Conservation (phyloP, 1,140 invertebrate species). For the Drosophila tropicalis region DNA sequence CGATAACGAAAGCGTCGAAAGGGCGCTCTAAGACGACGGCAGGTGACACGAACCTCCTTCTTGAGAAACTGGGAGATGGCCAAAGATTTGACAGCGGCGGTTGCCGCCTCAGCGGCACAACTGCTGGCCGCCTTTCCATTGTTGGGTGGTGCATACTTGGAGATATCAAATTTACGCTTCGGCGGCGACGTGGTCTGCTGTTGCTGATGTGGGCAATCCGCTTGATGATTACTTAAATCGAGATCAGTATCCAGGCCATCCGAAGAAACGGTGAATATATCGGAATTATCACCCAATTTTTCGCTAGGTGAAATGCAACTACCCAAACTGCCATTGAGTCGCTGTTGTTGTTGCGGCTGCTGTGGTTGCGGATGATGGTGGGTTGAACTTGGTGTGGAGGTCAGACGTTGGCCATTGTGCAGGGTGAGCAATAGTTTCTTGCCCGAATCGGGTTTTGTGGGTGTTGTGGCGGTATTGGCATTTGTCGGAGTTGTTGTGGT, state of each 20-base stretch:
- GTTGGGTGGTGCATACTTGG: slow-evolving; percentile 74
- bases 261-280: slow-evolving; percentile 81
- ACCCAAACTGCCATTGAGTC: slow-evolving; percentile 70
- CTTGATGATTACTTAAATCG: slow-evolving; percentile 74
- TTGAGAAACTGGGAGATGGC: slow-evolving; percentile 80
- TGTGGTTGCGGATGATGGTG: slow-evolving; percentile 6
- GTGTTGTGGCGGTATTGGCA: slow-evolving; percentile 21
- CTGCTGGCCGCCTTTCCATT: slow-evolving; percentile 69
- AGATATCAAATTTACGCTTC: slow-evolving; percentile 74
- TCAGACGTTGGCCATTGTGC: slow-evolving; percentile 58
- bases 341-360: slow-evolving; percentile 50
- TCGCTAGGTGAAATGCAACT: slow-evolving; percentile 79
- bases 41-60: slow-evolving; percentile 79
- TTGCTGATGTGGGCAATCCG: slow-evolving; percentile 57
- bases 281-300: slow-evolving; percentile 77
- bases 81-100: slow-evolving; percentile 73
- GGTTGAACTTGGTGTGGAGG: slow-evolving; percentile 62
- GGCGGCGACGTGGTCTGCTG: slow-evolving; percentile 58
- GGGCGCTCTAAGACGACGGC: slow-evolving; percentile 74
- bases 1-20: slow-evolving; percentile 80
- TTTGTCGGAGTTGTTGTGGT: slow-evolving; percentile 17
- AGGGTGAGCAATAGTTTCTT: slow-evolving; percentile 52
- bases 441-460: background rate
- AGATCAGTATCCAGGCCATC: slow-evolving; percentile 80
- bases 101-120: slow-evolving; percentile 77